A percentile compares a stretch with the other conserved stretches of the same genome.
Conservation (phyloP, 2,888 invertebrate genomes). For the Plusia festucae region DNA sequence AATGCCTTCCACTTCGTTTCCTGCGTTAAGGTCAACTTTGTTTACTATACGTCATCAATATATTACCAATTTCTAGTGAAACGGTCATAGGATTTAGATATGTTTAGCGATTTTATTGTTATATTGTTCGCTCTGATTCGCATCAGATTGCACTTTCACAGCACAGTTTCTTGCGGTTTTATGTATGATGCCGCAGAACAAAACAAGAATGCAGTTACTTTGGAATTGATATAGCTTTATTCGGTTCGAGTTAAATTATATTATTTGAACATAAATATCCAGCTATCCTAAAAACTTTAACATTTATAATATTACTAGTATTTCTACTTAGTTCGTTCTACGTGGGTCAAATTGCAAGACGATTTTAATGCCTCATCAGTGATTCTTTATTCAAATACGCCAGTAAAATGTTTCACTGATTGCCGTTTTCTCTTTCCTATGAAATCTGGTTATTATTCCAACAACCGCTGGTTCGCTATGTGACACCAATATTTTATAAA, state of each 20-base stretch:
- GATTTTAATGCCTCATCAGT: neutral
- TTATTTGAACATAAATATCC: too few relatives aligned
- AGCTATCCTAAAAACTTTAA: too few relatives aligned
- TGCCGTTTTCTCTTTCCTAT: neutral
- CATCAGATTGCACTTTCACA: conserved; percentile 43
- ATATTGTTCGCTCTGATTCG: conserved; percentile 43
- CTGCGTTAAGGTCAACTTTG: conserved; percentile 52
- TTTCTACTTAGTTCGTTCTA: neutral
- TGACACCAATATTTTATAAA: neutral
- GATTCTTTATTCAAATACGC: neutral
- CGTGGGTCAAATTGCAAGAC: neutral
- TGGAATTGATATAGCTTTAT: neutral
- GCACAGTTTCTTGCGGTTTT: conserved; percentile 36
- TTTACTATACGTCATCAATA: conserved; percentile 29
- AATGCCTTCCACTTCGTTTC: conserved; percentile 53
- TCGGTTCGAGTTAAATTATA: neutral
- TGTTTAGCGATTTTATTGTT: conserved; percentile 27
- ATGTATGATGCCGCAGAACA: conserved; percentile 29
- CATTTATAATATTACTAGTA: neutral
- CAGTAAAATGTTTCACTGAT: neutral
- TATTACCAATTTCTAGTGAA: conserved; percentile 15
- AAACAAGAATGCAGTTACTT: conserved; percentile 23
- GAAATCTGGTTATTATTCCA: neutral
- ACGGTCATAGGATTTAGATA: conserved; percentile 23
- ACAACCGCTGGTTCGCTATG: too few relatives aligned